Evolutionary conservation across 1,140 invertebrate genomes (phyloP).

Genomic region (Tribolium madens): DNA sequence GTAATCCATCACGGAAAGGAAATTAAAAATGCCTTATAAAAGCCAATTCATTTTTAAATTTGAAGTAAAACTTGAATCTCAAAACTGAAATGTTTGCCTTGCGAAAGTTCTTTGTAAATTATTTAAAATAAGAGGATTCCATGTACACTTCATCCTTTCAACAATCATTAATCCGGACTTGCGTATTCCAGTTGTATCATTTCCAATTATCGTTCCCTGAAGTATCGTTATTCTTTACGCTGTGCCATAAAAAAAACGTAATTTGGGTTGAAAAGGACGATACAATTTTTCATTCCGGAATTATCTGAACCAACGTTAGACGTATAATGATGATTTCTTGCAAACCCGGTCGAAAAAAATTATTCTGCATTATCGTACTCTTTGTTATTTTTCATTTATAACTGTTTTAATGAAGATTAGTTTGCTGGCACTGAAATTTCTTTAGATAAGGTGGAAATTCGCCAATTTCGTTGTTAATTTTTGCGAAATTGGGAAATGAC

Average conservation of each 20-base stretch:
- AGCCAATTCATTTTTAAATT: neutral
- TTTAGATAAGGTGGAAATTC: neutral
- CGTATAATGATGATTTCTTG: conserved; percentile 4
- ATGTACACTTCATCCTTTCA: too few species aligned
- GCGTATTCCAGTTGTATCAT: conserved; percentile 10
- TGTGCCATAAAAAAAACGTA: conserved; percentile 7
- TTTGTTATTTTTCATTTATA: too few species aligned
- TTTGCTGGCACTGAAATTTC: neutral
- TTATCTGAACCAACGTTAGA: conserved; percentile 12
- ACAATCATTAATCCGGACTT: neutral
- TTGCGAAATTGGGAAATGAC: neutral
- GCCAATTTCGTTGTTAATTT: neutral
- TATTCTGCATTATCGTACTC: neutral
- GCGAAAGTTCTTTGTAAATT: too few species aligned
- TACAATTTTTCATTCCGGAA: neutral
- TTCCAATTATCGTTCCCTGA: neutral
- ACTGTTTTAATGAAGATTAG: neutral
- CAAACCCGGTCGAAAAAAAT: neutral
- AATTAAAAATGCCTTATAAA: neutral
- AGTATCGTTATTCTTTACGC: neutral
- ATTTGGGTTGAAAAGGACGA: conserved; percentile 1
- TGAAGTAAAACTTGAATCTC: too few species aligned
- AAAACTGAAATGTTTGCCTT: neutral
- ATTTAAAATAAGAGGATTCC: too few species aligned
- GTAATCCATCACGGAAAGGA: neutral